Evolutionary conservation across 2,888 invertebrate genomes (phyloP), one percentile per base, ranked within the genome.

Genomic region (Acrocyrtus sp.): DNA sequence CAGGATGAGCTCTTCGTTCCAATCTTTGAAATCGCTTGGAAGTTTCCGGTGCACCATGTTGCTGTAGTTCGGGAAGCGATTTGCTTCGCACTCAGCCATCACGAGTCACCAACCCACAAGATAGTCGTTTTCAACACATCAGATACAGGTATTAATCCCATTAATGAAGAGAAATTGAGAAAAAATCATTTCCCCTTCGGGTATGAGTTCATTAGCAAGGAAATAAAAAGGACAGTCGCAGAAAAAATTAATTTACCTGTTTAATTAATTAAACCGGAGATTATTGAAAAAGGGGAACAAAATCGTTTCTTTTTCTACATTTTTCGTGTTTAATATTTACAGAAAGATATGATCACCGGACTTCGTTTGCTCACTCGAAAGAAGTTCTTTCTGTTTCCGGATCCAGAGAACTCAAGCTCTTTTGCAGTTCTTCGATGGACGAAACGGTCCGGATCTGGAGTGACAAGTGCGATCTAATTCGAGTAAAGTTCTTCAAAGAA

Each of bases 11-110:
- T 76, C 1, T 80, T 80, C 50, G 51, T 78, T 0, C 81, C 81
- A 1, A 73, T 81, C n/a, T 60, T 81, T 10, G 80, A 81, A 26
- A 74, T 80, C 26, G 58, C 77, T 0, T 81, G 81, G 81, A 78
- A 79, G 39, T 75, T 57, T 54, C 76, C 81, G 1, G 77, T 81
- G 3, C 27, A 48, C 17, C 75, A 78, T n/a, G 73, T 77, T 12
- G 53, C 75, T 3, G 15, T 75, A 12, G 72, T 78, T 22, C 53
- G 80, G 41, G 79, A 80, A 69, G 68, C 75, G 5, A 60, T 81
- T 27, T 77, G 76, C 24, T 78, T 81, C 48, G 77, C 78, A 0
- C 60, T 81, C 2, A 69, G 79, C 22, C 77, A 78, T 77, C 62
- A 73, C 29, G 79, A 78, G 17, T 72, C 73, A 8, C 1, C 72